A percentile compares a stretch with the other conserved stretches of the same genome.
Evolutionary conservation across 37 sponge, comb jelly and placozoan species (phyloP).

Genomic region (Theonella swinhoei): DNA sequence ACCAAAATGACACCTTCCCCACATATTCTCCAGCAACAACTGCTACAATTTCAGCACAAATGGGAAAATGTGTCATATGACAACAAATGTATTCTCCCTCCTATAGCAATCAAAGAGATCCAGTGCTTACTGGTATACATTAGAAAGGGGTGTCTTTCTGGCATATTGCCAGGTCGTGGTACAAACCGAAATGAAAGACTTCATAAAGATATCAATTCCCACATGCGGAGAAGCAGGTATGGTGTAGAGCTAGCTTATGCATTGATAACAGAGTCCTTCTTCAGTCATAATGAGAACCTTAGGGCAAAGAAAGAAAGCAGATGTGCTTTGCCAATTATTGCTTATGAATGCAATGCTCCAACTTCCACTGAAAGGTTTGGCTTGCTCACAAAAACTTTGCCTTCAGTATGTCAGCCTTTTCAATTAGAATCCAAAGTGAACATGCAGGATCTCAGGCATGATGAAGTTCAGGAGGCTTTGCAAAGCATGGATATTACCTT

Average conservation of each 20-base stretch:
- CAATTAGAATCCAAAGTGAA: not conserved
- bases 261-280: conserved; percentile 20
- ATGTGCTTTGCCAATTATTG: conserved; percentile 4
- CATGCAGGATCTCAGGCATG: not conserved
- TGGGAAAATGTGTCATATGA: conserved; percentile 18
- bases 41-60: not conserved
- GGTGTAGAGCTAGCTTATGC: conserved; percentile 54
- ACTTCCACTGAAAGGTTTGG: not conserved
- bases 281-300: conserved; percentile 24
- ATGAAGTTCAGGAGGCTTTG: not conserved
- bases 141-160: conserved; percentile 36
- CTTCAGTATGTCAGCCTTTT: not conserved
- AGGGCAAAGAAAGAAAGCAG: not conserved
- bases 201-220: conserved; percentile 28
- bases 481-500: not conserved
- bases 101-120: conserved; percentile 20
- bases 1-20: conserved; percentile 23
- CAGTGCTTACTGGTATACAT: conserved; percentile 23
- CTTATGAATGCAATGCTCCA: not conserved
- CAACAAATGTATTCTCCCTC: not conserved
- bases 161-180: conserved; percentile 32
- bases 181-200: conserved; percentile 47
- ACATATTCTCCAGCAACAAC: not conserved
- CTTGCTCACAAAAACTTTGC: not conserved
- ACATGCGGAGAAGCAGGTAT: conserved; percentile 7